Base-by-base conservation (phyloP, 2,797 vertebrate genomes). In the Cynodonichthys magdalenae region DNA sequence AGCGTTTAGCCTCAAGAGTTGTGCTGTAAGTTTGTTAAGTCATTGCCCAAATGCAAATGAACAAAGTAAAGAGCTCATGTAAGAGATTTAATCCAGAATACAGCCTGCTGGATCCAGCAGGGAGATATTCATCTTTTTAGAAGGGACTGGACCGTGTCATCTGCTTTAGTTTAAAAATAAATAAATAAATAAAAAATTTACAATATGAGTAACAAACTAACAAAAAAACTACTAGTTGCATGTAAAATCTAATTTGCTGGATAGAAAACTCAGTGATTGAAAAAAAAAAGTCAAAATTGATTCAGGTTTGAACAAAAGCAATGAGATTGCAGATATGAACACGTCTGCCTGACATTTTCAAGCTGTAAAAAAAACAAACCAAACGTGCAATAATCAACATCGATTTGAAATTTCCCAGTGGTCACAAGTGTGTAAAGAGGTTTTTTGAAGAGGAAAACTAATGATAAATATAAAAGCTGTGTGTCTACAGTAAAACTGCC, bases 31-130 rank as follows among this genome's bases (percentile, higher is more conserved):
- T 75, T 77, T 53, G 65, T 29, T 58, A 70, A 64, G 56, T 59
- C 54, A 46, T 53, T 20, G 39, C 42, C 18, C 55, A 11, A 47
- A 76, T 76, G 57, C 57, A 72, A 75, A 76, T 75, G 10, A 69
- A 59, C 27, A 31, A 31, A 57, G 63, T 58, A 63, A 59, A 53
- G 55, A 54, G 56, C 66, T 73, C 55, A 56, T 57, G 57, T 15
- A 55, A 77, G 57, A 53, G 15, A 56, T 9, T 12, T 53, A 53
- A 55, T 24, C 29, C 50, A 12, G 36, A 39, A 39, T 53, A 17
- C 31, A 10, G 53, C 50, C 56, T 36, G 59, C 42, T 59, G 50
- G 53, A 42, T 34, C 42, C 49, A 29, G 4, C 36, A 12, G 11
- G 3, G 27, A 18, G 44, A 46, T 18, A 18, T 18, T n/a, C n/a